A percentile compares a stretch with the other conserved stretches of the same genome.
Evolutionary conservation across 2,797 vertebrate species (phyloP).

Genomic region (Hozukius guyotensis): DNA sequence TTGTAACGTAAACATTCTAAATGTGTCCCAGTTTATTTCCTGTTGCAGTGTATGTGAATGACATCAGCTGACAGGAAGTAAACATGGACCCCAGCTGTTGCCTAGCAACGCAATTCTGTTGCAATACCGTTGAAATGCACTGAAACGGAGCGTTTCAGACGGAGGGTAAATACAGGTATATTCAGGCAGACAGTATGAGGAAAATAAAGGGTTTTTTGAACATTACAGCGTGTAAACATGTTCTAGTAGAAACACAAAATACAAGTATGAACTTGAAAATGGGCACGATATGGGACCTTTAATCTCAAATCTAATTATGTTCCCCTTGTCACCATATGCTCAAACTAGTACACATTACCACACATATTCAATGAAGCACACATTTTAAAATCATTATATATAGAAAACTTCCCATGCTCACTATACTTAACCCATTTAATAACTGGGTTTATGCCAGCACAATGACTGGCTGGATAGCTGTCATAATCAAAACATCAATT

Average conservation of each 20-base stretch:
- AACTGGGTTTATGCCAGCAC: neutral
- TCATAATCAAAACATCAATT: neutral
- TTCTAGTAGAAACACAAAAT: too few relatives aligned
- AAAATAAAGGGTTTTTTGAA: too few relatives aligned
- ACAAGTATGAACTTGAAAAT: too few relatives aligned
- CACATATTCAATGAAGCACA: neutral
- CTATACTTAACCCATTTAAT: neutral
- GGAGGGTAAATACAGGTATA: rapidly evolving
- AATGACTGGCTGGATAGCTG: neutral
- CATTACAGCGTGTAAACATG: too few relatives aligned
- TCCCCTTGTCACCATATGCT: neutral
- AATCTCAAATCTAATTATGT: neutral
- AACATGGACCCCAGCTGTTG: too few relatives aligned
- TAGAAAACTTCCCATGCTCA: neutral
- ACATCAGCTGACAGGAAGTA: too few relatives aligned
- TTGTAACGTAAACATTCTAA: rapidly evolving
- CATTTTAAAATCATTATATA: neutral
- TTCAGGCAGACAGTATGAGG: too few relatives aligned
- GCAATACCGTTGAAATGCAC: too few relatives aligned
- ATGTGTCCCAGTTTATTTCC: too few relatives aligned
- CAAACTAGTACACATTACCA: neutral
- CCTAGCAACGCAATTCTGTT: too few relatives aligned
- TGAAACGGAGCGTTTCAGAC: too few relatives aligned
- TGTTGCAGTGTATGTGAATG: too few relatives aligned
- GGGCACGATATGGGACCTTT: neutral